A percentile compares a stretch with the other conserved stretches of the same genome.
Conservation (phyloP, 2,888 invertebrate species). For the Polyploca ridens region DNA sequence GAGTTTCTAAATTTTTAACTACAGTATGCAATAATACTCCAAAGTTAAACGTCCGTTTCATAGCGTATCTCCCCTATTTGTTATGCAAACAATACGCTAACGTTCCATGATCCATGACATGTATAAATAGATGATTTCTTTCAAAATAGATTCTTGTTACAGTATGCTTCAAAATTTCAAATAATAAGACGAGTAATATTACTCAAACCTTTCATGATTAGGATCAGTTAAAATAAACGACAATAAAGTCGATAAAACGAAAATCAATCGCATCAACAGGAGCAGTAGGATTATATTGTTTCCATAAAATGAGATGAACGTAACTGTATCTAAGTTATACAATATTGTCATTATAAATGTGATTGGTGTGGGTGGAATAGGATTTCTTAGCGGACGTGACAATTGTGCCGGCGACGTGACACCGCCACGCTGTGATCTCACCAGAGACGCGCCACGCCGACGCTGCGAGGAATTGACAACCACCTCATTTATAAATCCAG, state of each 20-base stretch:
- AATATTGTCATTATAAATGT: slow-evolving; percentile 27
- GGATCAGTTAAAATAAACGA: neutral
- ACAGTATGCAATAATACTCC: too few species aligned
- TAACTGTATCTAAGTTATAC: slow-evolving; percentile 22
- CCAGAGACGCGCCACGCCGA: slow-evolving; percentile 20
- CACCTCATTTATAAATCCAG: slow-evolving; percentile 36
- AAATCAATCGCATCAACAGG: neutral
- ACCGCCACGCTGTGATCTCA: slow-evolving; percentile 61
- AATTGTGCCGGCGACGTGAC: slow-evolving; percentile 66
- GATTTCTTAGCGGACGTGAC: slow-evolving; percentile 66
- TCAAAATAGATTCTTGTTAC: too few species aligned
- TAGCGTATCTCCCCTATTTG: too few species aligned
- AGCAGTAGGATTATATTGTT: slow-evolving; percentile 22
- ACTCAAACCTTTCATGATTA: too few species aligned
- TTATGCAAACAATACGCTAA: neutral
- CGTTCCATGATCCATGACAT: too few species aligned
- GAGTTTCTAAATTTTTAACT: too few species aligned
- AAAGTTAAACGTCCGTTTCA: too few species aligned
- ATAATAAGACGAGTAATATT: too few species aligned
- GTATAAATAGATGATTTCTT: too few species aligned
- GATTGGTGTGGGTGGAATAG: slow-evolving; percentile 49
- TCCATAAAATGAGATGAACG: slow-evolving; percentile 29
- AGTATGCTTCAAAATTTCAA: too few species aligned
- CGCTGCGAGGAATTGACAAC: slow-evolving; percentile 46
- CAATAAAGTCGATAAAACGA: neutral